Conservation (phyloP, 2,797 vertebrate species). For the Chrosomus eos region DNA sequence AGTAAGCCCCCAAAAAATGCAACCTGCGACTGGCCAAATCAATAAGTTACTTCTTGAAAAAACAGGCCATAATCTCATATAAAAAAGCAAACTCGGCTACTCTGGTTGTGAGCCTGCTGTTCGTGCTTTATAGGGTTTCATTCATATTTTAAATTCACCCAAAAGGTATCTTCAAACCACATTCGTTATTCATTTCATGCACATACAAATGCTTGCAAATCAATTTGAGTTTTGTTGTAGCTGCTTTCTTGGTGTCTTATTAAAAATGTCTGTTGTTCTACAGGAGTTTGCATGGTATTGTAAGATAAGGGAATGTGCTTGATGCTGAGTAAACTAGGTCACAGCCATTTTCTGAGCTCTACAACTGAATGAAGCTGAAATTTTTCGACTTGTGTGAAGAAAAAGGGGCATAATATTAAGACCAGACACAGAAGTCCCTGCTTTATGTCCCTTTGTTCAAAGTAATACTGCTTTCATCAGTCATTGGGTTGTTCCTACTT, state of each 20-base stretch:
- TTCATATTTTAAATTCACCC: background rate
- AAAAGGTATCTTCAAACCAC: background rate
- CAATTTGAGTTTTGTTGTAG: background rate
- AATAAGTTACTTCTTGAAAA: background rate
- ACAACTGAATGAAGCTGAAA: conserved; percentile 20
- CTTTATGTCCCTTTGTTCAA: background rate
- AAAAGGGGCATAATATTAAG: conserved; percentile 7
- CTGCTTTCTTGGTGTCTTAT: background rate
- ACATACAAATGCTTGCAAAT: background rate
- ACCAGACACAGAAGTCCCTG: background rate
- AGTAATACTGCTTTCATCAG: background rate
- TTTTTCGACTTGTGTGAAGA: background rate
- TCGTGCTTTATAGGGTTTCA: background rate
- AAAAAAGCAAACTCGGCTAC: background rate
- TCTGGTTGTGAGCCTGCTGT: background rate
- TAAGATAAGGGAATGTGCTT: background rate
- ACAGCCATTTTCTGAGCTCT: background rate
- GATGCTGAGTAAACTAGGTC: conserved; percentile 37
- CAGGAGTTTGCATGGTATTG: conserved; percentile 23
- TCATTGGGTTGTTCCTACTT: background rate
- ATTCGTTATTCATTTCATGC: background rate
- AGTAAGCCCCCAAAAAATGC: background rate
- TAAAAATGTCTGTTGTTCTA: background rate
- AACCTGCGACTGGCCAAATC: background rate
- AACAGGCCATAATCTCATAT: background rate